Evolutionary conservation across 64 coral and sea anemone species (phyloP), one percentile per base, ranked within the genome.

Genomic region (Hydrozoanthus tunicans): DNA sequence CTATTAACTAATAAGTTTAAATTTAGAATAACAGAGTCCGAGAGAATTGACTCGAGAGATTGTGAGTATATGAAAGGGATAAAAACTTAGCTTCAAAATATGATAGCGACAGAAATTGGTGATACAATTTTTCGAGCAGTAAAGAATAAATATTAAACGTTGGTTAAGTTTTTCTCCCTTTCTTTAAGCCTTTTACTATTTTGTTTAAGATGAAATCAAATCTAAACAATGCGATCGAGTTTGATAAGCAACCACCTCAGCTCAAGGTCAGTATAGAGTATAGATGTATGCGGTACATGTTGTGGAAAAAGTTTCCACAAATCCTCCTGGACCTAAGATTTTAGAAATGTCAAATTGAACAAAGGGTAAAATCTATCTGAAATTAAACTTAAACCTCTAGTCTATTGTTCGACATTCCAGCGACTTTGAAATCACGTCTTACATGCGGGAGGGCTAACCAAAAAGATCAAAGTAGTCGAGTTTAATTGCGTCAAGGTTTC

Each of bases 341-440:
- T 51, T 7, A 8, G 12, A 83, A 53, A 14, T 84, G 81, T 66
- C 81, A 62, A 67, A 17, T 3, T 69, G 25, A 51, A 85, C 82
- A 85, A 71, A 85, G 82, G 15, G 20, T 4, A 70, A 70, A 70
- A 70, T 20, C 68, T 6, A 4, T 53, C 7, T n/a, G 0, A 85
- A 71, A 85, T 85, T 70, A 70, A 71, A 85, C 7, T 24, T 85
- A 57, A 85, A 58, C 70, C 82, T 85, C 58, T 13, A 10, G 1
- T 85, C 70, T 69, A 85, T 5, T 53, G 32, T 7, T 85, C 60
- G 20, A 69, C 64, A 85, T 85, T 85, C 82, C 82, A 70, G 52
- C 64, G 61, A 56, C 53, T 65, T 53, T 53, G 20, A 85, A 85
- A 69, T 70, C 64, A 20, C 17, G 53, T 85, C 56, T 85, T 66